Percentiles rank a stretch among this genome's conserved stretches.
Evolutionary conservation across 2,113 vertebrate species (phyloP).

Genomic region (Cichladusa arquata): DNA sequence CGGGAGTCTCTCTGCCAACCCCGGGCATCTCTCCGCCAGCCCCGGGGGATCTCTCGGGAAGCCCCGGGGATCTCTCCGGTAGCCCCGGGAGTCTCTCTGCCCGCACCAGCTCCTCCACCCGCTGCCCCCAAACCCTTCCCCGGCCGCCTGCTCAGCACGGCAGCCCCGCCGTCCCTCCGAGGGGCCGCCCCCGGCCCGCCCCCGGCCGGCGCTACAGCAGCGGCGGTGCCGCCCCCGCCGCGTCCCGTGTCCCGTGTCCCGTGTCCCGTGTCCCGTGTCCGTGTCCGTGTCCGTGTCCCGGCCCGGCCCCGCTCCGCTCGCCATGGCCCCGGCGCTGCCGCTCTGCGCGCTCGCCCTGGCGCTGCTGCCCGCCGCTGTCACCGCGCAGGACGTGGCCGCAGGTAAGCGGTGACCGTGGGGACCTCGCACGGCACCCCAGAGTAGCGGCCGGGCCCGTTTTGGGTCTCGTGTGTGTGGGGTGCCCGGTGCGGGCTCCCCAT

Average conservation of each 20-base stretch:
- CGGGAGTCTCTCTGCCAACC: no score
- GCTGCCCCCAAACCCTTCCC: not conserved
- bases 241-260: no score
- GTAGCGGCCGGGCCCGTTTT: not conserved
- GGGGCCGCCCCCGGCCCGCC: not conserved
- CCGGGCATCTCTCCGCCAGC: no score
- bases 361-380: not conserved
- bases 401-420: not conserved
- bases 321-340: not conserved
- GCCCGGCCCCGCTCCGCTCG: not conserved
- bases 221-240: not conserved
- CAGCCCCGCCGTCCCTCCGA: no score
- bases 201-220: not conserved
- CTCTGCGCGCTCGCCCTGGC: not conserved
- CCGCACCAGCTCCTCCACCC: accelerated
- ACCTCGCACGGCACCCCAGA: not conserved
- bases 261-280: no score
- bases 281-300: no score
- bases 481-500: not conserved
- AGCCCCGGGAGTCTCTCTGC: no score
- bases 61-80: no score
- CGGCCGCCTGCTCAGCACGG: no score
- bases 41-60: no score
- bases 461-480: accelerated
- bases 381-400: not conserved